These are phyloP conservation scores for Drosophila algonquin DNA, from an alignment of 2,888 invertebrate species.

Conservation along the genomic window DNA sequence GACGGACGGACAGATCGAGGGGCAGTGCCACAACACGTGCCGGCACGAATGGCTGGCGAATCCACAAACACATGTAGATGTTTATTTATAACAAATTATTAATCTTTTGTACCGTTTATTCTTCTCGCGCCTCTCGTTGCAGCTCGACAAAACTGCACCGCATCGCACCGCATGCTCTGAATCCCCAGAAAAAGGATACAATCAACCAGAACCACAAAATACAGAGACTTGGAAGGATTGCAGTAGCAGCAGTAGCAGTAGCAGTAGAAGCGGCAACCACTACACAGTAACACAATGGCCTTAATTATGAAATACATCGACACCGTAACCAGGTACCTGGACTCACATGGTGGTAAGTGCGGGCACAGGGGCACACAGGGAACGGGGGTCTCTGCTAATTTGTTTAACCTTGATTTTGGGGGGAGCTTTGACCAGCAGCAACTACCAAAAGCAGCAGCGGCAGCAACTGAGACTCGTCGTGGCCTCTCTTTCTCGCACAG, in stretches of 20 bases:
- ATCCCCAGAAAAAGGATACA: conserved; percentile 34
- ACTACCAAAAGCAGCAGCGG: background rate
- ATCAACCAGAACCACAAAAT: conserved; percentile 24
- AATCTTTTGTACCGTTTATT: background rate
- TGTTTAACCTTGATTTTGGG: conserved; percentile 71
- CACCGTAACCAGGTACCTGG: conserved; percentile 91
- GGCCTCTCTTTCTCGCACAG: conserved; percentile 41
- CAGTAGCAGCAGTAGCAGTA: conserved; percentile 10
- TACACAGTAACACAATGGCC: conserved; percentile 87
- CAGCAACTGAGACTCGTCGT: conserved; percentile 18
- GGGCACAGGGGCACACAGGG: too few relatives aligned
- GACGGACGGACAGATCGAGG: background rate
- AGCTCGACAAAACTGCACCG: conserved; percentile 45
- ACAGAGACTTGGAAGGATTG: conserved; percentile 37
- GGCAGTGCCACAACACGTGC: conserved; percentile 33
- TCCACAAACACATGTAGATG: background rate
- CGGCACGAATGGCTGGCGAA: background rate
- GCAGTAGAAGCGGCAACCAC: conserved; percentile 50
- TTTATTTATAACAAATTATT: conserved; percentile 27
- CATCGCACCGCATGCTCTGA: conserved; percentile 40
- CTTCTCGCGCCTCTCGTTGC: conserved; percentile 44
- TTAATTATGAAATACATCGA: conserved; percentile 92
- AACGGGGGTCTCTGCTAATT: conserved; percentile 62
- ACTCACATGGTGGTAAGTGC: conserved; percentile 92
- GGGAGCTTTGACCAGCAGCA: conserved; percentile 25